These are phyloP conservation scores for Phasianus colchicus DNA, from an alignment of 2,113 vertebrate genomes.

Conservation along the genomic window DNA sequence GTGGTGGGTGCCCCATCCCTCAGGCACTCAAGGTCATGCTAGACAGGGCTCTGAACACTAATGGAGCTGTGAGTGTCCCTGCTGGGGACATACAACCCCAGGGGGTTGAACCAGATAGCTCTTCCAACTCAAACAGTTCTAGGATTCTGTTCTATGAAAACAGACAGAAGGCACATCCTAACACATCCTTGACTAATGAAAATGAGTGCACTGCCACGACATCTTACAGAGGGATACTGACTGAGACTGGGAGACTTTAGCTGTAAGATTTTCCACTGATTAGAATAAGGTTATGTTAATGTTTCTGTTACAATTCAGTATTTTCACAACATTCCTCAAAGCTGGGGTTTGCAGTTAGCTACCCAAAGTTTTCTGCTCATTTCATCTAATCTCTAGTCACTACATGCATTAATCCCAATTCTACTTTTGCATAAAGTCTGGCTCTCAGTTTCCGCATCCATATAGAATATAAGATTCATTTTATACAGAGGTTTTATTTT, in stretches of 20 bases:
- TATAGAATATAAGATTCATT: background rate
- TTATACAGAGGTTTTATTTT: background rate
- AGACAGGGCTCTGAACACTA: too few species aligned
- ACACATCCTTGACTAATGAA: background rate
- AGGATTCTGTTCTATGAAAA: too few species aligned
- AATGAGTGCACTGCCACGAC: background rate
- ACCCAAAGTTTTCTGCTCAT: background rate
- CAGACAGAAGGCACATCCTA: too few species aligned
- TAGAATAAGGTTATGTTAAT: background rate
- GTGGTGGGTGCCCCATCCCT: too few species aligned
- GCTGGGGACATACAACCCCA: too few species aligned
- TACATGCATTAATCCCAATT: background rate
- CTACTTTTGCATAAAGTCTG: background rate
- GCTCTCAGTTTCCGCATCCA: background rate
- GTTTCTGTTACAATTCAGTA: background rate
- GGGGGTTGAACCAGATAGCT: too few species aligned
- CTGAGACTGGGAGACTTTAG: background rate
- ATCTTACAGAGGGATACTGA: background rate
- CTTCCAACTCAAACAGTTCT: too few species aligned
- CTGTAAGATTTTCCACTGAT: background rate
- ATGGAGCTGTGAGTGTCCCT: too few species aligned
- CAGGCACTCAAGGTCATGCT: too few species aligned
- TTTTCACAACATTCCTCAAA: background rate
- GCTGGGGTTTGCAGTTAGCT: fast-evolving
- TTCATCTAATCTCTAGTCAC: background rate